phyloP scores from a whole-genome alignment of 2,888 invertebrate genomes.

The Eurois occulta region DNA sequence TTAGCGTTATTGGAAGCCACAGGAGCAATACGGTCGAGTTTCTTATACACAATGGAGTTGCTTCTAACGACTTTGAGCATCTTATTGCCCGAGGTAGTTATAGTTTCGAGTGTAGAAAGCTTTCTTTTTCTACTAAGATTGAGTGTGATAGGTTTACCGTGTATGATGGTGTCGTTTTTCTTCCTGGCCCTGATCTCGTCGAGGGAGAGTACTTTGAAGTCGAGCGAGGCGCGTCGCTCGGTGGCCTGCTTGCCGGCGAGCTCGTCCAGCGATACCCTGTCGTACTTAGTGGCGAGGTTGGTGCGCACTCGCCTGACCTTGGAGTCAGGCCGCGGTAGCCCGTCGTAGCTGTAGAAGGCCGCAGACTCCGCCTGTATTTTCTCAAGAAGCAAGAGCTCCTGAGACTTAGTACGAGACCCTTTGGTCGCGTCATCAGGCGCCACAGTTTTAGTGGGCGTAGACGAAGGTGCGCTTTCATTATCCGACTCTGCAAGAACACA shows the following conservation, averaged over 20 bases:
- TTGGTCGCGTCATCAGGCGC: constrained; percentile 79
- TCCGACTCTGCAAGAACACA: constrained; percentile 95
- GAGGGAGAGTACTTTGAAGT: constrained; percentile 88
- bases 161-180: constrained; percentile 75
- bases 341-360: constrained; percentile 92
- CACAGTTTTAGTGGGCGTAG: constrained; percentile 89
- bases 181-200: constrained; percentile 89
- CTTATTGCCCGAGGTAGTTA: constrained; percentile 85
- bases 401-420: constrained; percentile 90
- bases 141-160: constrained; percentile 79
- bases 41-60: constrained; percentile 87
- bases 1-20: constrained; percentile 70
- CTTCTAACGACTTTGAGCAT: constrained; percentile 87
- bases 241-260: constrained; percentile 79
- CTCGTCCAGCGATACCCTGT: constrained; percentile 89
- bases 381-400: constrained; percentile 93
- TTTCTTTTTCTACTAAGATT: constrained; percentile 85
- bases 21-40: constrained; percentile 77
- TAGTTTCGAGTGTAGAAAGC: constrained; percentile 84
- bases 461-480: constrained; percentile 93
- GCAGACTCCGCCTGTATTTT: constrained; percentile 93
- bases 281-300: constrained; percentile 83
- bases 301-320: constrained; percentile 78
- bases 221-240: constrained; percentile 76
- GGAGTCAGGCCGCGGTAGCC: constrained; percentile 73